Base-by-base conservation (phyloP, 2,888 invertebrate genomes). In the Oligia latruncula region DNA sequence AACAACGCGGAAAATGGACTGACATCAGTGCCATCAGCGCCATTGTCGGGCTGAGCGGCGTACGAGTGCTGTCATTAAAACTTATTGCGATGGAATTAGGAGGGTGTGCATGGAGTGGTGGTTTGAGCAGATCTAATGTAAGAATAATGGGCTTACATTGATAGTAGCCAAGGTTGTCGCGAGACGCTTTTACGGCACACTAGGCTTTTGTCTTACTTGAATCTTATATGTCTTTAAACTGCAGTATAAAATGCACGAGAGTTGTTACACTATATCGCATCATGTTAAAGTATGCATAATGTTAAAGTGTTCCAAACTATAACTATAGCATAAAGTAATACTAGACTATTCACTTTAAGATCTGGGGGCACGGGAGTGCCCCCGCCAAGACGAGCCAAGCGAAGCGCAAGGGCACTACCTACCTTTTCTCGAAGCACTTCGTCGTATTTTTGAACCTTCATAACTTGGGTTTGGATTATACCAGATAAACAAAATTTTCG, bases 1-100 rank as follows among this genome's bases (percentile, higher is more conserved):
- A 78, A 78, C 84, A 81, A 76, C 76, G 74, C 82, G 79, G 82
- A 81, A 89, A 87, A 89, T 86, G 70, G 67, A 77, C 64, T 55
- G 64, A 79, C 81, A 78, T 84, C 58, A 78, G 35, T 20, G 60
- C 75, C 84, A 81, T 85, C 58, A 78, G 35, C n/a, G 75, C 80
- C 87, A 82, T 81, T 88, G 87, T 85, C 72, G 23, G 46, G 4
- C 62, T 46, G 55, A 64, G 8, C 74, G 60, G 65, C 64, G 81
- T 75, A 62, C 62, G 74, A 71, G 29, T 20, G 68, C 72, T 75
- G 71, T 55, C 78, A 64, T 84, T 86, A 78, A 58, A 74, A 86
- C 68, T 82, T 66, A 86, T 82, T 86, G 71, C 60, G 35, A 60
- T 49, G 29, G 23, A 85, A 83, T 81, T 80, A 75, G 74, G 55